phyloP scores from a whole-genome alignment of 2,797 vertebrate species.

The Amniataba percoides region DNA sequence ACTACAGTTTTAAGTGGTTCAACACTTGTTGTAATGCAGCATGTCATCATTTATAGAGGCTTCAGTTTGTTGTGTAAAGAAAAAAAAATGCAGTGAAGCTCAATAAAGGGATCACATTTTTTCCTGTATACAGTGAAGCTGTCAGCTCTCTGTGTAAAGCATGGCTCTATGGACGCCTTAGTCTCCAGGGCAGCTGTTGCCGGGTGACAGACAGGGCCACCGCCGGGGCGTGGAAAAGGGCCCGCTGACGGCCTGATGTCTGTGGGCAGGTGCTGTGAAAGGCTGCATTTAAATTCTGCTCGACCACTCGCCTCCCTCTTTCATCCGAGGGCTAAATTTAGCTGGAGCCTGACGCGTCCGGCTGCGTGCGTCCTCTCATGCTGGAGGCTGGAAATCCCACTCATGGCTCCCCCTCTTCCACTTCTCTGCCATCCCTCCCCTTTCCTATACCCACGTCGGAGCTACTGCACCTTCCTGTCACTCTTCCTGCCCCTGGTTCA shows the following conservation, averaged over 20 bases:
- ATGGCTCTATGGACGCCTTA: slow-evolving; percentile 35
- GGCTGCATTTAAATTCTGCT: slow-evolving; percentile 78
- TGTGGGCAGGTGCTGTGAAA: slow-evolving; percentile 83
- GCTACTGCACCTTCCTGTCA: slow-evolving; percentile 6
- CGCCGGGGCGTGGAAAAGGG: slow-evolving; percentile 57
- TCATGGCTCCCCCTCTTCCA: neutral
- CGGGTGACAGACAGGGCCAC: slow-evolving; percentile 61
- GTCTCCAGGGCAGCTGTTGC: slow-evolving; percentile 74
- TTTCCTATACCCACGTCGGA: slow-evolving; percentile 1
- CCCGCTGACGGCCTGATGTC: slow-evolving; percentile 63
- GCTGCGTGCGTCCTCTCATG: slow-evolving; percentile 26
- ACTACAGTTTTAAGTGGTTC: neutral
- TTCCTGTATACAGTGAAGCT: neutral
- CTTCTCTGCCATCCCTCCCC: slow-evolving; percentile 8
- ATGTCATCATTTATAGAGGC: neutral
- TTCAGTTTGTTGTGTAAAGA: neutral
- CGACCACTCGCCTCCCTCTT: slow-evolving; percentile 57
- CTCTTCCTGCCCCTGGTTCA: neutral
- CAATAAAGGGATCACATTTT: neutral
- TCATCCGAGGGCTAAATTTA: slow-evolving; percentile 81
- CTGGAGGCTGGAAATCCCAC: slow-evolving; percentile 47
- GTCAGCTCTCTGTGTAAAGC: slow-evolving; percentile 16
- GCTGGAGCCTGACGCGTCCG: slow-evolving; percentile 59
- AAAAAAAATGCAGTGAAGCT: neutral
- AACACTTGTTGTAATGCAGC: neutral